These are phyloP conservation scores for Rhagoletis pomonella DNA, from an alignment of 1,140 invertebrate species.

Conservation along the genomic window DNA sequence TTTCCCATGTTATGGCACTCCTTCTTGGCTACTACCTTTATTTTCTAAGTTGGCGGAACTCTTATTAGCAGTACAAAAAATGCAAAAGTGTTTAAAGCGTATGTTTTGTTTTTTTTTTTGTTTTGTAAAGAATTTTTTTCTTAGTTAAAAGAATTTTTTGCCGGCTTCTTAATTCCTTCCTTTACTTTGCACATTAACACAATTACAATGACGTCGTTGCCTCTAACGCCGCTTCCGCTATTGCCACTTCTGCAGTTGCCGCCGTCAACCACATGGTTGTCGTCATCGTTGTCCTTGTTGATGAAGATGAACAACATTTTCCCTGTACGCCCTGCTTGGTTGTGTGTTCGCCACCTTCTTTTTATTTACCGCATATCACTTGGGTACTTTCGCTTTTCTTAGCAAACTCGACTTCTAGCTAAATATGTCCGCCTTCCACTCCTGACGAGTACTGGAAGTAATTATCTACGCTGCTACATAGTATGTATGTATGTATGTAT, in stretches of 20 bases:
- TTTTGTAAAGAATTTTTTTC: no score
- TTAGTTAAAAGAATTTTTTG: neutral
- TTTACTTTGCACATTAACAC: conserved; percentile 29
- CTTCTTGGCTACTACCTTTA: neutral
- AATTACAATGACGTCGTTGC: conserved; percentile 28
- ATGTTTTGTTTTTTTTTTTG: no score
- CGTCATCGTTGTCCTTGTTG: neutral
- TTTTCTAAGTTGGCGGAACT: neutral
- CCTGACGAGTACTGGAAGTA: neutral
- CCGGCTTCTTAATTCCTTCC: conserved; percentile 15
- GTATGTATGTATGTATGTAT: neutral
- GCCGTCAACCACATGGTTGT: neutral
- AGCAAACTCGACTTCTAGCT: neutral
- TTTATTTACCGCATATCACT: conserved; percentile 3
- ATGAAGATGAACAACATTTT: conserved; percentile 40
- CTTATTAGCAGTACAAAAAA: neutral
- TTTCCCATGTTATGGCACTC: neutral
- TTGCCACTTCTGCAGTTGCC: neutral
- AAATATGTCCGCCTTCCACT: neutral
- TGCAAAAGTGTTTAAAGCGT: neutral
- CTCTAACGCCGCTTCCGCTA: neutral
- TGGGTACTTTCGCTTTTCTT: conserved; percentile 14
- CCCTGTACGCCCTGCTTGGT: neutral
- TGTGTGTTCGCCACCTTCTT: neutral
- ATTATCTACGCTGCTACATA: conserved; percentile 22